Percentiles rank a stretch among this genome's conserved stretches.
Evolutionary conservation across 2,888 invertebrate species (phyloP).

Genomic region (Hydrotaea diabolus): DNA sequence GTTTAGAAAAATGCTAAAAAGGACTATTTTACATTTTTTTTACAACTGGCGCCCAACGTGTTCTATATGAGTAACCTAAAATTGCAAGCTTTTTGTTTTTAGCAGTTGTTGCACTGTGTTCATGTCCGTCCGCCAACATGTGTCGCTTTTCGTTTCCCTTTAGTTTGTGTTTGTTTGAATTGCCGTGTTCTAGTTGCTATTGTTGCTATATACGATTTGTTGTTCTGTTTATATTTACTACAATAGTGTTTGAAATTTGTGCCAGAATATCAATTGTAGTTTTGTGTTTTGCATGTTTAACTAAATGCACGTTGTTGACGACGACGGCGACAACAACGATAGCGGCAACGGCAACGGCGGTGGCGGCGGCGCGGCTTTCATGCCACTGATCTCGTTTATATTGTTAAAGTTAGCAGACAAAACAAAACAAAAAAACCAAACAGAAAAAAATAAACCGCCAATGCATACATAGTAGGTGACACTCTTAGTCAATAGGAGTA

Average conservation of each 20-base stretch:
- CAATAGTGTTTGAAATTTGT: constrained; percentile 16
- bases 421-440: not conserved
- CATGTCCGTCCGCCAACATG: not conserved
- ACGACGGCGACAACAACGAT: no score
- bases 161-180: not conserved
- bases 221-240: not conserved
- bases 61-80: no score
- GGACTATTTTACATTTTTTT: no score
- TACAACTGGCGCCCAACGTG: no score
- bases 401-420: not conserved
- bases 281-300: constrained; percentile 36
- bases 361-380: no score
- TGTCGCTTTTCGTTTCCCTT: not conserved
- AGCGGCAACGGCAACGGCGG: no score
- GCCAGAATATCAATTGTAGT: constrained; percentile 29
- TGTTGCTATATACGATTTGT: not conserved
- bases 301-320: constrained; percentile 12
- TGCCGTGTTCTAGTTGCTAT: constrained; percentile 29
- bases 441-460: not conserved
- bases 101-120: not conserved
- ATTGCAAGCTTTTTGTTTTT: no score
- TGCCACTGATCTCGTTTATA: constrained; percentile 35
- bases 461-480: not conserved
- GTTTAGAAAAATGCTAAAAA: no score
- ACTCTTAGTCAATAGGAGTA: constrained; percentile 23